These are phyloP conservation scores for Malacoctenus gilli DNA, from an alignment of 2,797 vertebrate species.

Conservation along the genomic window DNA sequence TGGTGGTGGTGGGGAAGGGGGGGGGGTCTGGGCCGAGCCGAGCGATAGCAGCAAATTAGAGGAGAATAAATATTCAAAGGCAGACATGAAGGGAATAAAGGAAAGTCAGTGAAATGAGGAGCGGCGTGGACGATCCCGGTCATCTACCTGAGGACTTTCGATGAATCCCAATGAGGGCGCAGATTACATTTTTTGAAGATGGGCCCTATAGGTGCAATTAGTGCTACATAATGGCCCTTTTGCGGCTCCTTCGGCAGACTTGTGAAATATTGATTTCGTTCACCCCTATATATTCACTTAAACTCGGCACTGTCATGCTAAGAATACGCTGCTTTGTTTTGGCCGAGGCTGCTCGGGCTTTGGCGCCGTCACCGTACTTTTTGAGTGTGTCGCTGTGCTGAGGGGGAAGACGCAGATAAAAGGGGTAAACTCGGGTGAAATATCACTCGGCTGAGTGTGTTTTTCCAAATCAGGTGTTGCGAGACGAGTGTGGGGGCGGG, in stretches of 20 bases:
- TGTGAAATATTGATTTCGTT: conserved; percentile 78
- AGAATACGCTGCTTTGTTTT: conserved; percentile 62
- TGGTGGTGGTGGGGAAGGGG: conserved; percentile 12
- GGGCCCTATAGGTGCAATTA: conserved; percentile 79
- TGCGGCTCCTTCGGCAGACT: conserved; percentile 51
- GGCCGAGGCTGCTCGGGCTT: conserved; percentile 43
- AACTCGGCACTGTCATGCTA: conserved; percentile 63
- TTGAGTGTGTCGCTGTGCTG: conserved; percentile 44
- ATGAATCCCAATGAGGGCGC: conserved; percentile 75
- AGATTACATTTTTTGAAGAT: conserved; percentile 65
- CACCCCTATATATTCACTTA: conserved; percentile 70
- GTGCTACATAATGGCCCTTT: conserved; percentile 69
- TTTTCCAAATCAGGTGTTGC: no score
- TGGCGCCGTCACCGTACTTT: conserved; percentile 42
- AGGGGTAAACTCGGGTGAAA: conserved; percentile 26
- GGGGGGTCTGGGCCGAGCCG: conserved; percentile 20
- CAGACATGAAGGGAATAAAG: conserved; percentile 62
- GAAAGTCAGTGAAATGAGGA: conserved; percentile 52
- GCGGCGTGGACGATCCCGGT: conserved; percentile 29
- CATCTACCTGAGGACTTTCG: conserved; percentile 58
- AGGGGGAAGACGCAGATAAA: conserved; percentile 41
- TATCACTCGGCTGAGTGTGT: conserved; percentile 21
- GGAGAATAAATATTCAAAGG: conserved; percentile 61
- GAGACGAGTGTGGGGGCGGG: conserved; percentile 14
- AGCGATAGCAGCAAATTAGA: conserved; percentile 52